Evolutionary conservation across 2,797 vertebrate species (phyloP).

Genomic region (Cuniculus paca): DNA sequence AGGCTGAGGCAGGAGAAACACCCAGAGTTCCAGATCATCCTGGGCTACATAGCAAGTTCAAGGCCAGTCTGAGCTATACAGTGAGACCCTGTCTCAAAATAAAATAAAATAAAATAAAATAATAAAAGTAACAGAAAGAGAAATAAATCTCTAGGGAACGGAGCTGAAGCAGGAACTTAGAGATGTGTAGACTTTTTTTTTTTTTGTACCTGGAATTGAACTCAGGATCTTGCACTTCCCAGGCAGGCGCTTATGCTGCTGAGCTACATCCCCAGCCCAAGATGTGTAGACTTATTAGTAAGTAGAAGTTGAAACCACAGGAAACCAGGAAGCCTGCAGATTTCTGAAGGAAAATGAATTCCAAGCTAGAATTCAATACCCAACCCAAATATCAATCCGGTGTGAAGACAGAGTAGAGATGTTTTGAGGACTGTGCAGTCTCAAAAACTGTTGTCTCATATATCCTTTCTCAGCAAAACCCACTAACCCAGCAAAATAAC

Average conservation of each 20-base stretch:
- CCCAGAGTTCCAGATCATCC: background rate
- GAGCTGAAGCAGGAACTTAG: background rate
- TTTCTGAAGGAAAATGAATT: conserved; percentile 36
- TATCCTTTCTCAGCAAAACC: conserved; percentile 14
- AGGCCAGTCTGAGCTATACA: background rate
- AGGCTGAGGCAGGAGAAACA: background rate
- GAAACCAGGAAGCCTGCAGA: background rate
- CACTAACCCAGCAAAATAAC: conserved; percentile 5
- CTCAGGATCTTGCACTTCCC: no score
- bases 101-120: background rate
- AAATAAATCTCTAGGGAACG: background rate
- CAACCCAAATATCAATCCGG: background rate
- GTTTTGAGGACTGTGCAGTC: background rate
- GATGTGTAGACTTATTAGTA: background rate
- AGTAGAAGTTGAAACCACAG: background rate
- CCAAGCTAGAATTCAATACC: background rate
- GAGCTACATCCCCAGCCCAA: no score
- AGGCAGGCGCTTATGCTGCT: no score
- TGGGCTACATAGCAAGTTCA: background rate
- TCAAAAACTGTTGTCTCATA: background rate
- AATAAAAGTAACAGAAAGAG: background rate
- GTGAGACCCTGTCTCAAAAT: background rate
- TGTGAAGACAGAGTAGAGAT: background rate
- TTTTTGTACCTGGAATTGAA: no score
- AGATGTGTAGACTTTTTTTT: background rate